phyloP scores from a whole-genome alignment of 1,140 invertebrate species.

The Saccostrea echinata region DNA sequence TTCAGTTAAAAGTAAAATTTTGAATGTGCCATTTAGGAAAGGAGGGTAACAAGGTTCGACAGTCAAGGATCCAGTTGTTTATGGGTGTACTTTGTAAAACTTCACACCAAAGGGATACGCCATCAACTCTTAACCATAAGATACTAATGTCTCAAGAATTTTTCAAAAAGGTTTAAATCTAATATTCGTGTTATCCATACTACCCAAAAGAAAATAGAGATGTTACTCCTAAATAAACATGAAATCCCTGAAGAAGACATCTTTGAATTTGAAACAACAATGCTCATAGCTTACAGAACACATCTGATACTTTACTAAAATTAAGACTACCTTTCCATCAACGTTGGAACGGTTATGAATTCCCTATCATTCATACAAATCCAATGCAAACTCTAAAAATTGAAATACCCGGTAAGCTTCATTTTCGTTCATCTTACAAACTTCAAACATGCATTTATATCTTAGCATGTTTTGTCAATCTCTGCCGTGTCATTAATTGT shows the following conservation, averaged over 20 bases:
- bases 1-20: not conserved
- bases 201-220: not conserved
- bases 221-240: not conserved
- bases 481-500: not conserved
- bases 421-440: too few relatives aligned
- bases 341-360: not conserved
- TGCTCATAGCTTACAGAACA: too few relatives aligned
- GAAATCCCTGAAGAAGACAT: not conserved
- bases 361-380: too few relatives aligned
- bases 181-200: not conserved
- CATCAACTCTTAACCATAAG: not conserved
- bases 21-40: not conserved
- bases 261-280: too few relatives aligned
- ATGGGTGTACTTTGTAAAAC: not conserved
- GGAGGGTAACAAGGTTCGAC: slow-evolving; percentile 3
- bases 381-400: too few relatives aligned
- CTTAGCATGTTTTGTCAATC: too few relatives aligned
- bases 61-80: not conserved
- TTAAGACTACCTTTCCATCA: not conserved
- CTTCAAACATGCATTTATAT: too few relatives aligned
- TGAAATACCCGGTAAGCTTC: too few relatives aligned
- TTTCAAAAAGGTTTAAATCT: not conserved
- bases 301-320: too few relatives aligned
- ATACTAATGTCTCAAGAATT: not conserved
- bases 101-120: not conserved